Percentiles rank a stretch among this genome's conserved stretches.
phyloP scores from a whole-genome alignment of 2,113 vertebrate genomes.

The Gopherus evgoodei region DNA sequence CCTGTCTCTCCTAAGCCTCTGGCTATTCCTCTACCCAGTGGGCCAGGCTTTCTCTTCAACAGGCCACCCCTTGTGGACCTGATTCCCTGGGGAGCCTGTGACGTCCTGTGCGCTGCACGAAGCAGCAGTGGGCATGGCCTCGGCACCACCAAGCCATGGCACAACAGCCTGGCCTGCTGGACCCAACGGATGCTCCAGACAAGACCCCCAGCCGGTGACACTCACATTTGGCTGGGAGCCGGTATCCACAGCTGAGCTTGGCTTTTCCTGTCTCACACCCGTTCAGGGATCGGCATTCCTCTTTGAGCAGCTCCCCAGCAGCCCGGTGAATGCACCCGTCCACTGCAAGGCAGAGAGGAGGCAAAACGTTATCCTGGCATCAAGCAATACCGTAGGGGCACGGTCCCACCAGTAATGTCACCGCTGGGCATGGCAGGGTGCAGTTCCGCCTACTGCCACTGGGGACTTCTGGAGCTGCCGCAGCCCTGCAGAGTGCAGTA shows the following conservation, averaged over 20 bases:
- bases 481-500: neutral
- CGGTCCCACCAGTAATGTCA: neutral
- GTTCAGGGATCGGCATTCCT: conserved; percentile 86
- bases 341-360: conserved; percentile 75
- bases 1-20: neutral
- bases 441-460: neutral
- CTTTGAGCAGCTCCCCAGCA: conserved; percentile 85
- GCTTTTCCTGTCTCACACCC: conserved; percentile 88
- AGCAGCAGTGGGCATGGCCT: neutral
- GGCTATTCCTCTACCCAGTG: neutral
- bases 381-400: neutral
- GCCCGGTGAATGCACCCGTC: conserved; percentile 90
- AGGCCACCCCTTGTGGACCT: neutral
- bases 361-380: neutral
- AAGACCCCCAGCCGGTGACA: neutral
- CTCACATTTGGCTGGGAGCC: conserved; percentile 91
- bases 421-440: neutral
- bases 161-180: neutral
- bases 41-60: neutral
- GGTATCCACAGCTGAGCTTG: conserved; percentile 89
- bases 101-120: neutral
- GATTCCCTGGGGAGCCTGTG: too few species aligned
- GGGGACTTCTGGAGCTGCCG: neutral
- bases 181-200: too few species aligned
- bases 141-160: neutral